Evolutionary conservation across 1,140 invertebrate genomes (phyloP).

Genomic region (Euwallacea fornicatus): DNA sequence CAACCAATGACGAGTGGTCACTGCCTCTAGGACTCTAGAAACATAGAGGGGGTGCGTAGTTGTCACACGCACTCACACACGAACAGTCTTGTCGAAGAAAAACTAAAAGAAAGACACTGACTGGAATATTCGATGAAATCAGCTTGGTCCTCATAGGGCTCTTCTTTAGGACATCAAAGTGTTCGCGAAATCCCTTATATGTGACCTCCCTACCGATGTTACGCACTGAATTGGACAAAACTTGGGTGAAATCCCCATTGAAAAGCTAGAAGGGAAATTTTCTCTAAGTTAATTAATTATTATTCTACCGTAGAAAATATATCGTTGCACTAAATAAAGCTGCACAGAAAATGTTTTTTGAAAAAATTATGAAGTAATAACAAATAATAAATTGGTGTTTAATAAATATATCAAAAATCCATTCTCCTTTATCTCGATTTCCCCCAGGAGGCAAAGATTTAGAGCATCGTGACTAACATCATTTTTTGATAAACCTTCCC

Average conservation of each 20-base stretch:
- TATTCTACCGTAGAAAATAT: no score
- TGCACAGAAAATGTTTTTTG: no score
- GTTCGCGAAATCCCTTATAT: conserved; percentile 46
- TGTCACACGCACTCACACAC: conserved; percentile 46
- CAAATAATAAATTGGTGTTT: no score
- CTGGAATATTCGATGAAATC: conserved; percentile 51
- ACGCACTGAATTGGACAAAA: conserved; percentile 25
- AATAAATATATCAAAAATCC: no score
- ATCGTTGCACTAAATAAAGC: no score
- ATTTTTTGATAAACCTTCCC: conserved; percentile 24
- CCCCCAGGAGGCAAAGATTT: conserved; percentile 5
- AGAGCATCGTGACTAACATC: conserved; percentile 7
- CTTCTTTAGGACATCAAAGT: conserved; percentile 48
- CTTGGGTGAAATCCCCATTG: no score
- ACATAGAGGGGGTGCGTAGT: conserved; percentile 26
- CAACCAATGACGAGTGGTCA: no score
- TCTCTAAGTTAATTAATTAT: no score
- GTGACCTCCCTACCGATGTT: conserved; percentile 47
- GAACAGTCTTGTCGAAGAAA: conserved; percentile 45
- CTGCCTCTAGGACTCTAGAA: no score
- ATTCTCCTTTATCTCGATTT: neutral
- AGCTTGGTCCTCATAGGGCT: conserved; percentile 44
- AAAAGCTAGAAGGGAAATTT: no score
- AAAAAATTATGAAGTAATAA: no score
- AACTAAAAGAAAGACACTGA: conserved; percentile 51